Evolutionary conservation across 2,888 invertebrate species (phyloP).

Genomic region (Drosophila emarginata): DNA sequence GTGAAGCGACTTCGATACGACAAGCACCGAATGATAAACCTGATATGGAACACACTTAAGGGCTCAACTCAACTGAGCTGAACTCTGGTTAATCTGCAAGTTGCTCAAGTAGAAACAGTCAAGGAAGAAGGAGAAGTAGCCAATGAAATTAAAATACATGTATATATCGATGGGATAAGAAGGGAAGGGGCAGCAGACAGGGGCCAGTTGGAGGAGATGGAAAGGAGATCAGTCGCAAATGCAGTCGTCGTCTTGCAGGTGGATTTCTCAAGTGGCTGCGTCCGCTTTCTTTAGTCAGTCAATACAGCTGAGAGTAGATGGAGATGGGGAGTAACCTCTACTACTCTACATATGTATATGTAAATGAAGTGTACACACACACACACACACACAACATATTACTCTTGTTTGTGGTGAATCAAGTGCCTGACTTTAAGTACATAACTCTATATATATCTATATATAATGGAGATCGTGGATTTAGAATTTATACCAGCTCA

Average conservation of each 20-base stretch:
- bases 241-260: slow-evolving; percentile 69
- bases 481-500: background rate
- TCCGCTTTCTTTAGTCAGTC: slow-evolving; percentile 56
- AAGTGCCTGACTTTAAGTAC: slow-evolving; percentile 46
- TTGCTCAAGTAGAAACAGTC: slow-evolving; percentile 68
- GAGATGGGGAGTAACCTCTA: slow-evolving; percentile 13
- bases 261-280: slow-evolving; percentile 77
- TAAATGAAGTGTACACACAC: background rate
- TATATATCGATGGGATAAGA: slow-evolving; percentile 24
- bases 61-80: slow-evolving; percentile 57
- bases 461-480: background rate
- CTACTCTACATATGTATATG: slow-evolving; percentile 36
- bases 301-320: slow-evolving; percentile 25
- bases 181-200: background rate
- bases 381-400: background rate
- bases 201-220: slow-evolving; percentile 6
- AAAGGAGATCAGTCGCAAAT: slow-evolving; percentile 39
- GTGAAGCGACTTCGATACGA: slow-evolving; percentile 55
- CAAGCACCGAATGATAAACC: slow-evolving; percentile 67
- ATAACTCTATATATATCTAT: background rate
- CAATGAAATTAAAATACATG: slow-evolving; percentile 68
- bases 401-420: slow-evolving; percentile 37
- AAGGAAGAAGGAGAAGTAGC: slow-evolving; percentile 43
- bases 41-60: slow-evolving; percentile 78
- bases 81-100: slow-evolving; percentile 71